A percentile compares a stretch with the other conserved stretches of the same genome.
Evolutionary conservation across 2,888 invertebrate species (phyloP).

Genomic region (Lasioglossum morio): DNA sequence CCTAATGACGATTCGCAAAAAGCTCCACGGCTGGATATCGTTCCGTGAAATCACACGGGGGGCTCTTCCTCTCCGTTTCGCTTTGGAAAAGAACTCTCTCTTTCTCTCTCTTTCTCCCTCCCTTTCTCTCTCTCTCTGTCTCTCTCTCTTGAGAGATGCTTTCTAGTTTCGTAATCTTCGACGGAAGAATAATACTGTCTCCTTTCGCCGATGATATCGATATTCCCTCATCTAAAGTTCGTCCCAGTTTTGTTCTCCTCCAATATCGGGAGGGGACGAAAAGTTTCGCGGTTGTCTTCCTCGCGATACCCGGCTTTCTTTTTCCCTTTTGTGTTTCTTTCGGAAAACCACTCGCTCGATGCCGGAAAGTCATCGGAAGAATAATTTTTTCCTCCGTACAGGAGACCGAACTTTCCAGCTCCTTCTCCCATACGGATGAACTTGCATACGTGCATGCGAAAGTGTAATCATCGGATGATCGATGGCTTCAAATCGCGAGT

Average conservation of each 20-base stretch:
- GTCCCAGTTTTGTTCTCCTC: slow-evolving; percentile 56
- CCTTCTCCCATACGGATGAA: background rate
- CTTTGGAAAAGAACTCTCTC: background rate
- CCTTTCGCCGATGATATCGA: slow-evolving; percentile 49
- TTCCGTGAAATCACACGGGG: slow-evolving; percentile 35
- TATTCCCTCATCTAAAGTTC: slow-evolving; percentile 64
- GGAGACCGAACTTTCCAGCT: background rate
- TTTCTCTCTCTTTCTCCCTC: background rate
- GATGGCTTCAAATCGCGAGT: slow-evolving; percentile 38
- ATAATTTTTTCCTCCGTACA: slow-evolving; percentile 17
- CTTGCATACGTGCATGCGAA: background rate
- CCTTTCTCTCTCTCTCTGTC: too few relatives aligned
- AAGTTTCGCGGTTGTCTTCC: slow-evolving; percentile 61
- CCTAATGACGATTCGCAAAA: slow-evolving; percentile 72
- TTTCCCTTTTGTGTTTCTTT: slow-evolving; percentile 16
- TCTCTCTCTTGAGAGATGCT: background rate
- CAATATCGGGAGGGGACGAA: slow-evolving; percentile 58
- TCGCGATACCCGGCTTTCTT: background rate
- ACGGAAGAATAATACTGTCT: slow-evolving; percentile 51
- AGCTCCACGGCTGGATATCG: slow-evolving; percentile 23
- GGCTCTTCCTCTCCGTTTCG: background rate
- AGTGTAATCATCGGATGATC: slow-evolving; percentile 57
- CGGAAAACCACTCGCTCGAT: slow-evolving; percentile 16
- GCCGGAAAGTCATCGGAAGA: slow-evolving; percentile 39
- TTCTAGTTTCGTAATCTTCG: slow-evolving; percentile 39